phyloP scores from a whole-genome alignment of 2,797 vertebrate genomes.

The Pangasius larnaudii region DNA sequence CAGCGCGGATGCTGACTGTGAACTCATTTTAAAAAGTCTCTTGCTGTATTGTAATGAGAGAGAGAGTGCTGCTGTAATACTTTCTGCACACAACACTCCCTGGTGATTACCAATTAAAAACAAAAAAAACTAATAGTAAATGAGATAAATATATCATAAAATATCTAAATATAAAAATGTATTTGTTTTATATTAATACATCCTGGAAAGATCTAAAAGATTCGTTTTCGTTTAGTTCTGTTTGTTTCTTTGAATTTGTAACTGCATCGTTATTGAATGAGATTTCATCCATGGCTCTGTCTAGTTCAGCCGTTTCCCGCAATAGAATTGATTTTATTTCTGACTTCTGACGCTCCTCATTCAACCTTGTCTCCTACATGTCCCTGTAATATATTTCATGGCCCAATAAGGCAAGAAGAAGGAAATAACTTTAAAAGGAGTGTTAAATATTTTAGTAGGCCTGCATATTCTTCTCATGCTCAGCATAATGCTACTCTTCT shows the following conservation, averaged over 20 bases:
- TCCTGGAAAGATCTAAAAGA: not conserved
- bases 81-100: slow-evolving; percentile 62
- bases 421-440: slow-evolving; percentile 59
- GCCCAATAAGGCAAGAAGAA: slow-evolving; percentile 65
- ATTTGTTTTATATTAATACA: not conserved
- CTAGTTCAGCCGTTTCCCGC: not conserved
- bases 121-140: not conserved
- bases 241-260: not conserved
- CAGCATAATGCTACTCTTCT: slow-evolving; percentile 69
- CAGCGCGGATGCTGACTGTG: slow-evolving; percentile 63
- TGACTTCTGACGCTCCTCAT: slow-evolving; percentile 6
- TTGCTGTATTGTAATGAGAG: slow-evolving; percentile 71
- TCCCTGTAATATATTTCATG: slow-evolving; percentile 67
- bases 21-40: slow-evolving; percentile 72
- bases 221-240: slow-evolving; percentile 18
- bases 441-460: slow-evolving; percentile 76
- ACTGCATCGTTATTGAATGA: not conserved
- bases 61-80: slow-evolving; percentile 69
- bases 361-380: slow-evolving; percentile 1
- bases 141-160: not conserved
- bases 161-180: not conserved
- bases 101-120: not conserved
- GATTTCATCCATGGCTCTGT: not conserved
- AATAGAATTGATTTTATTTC: not conserved
- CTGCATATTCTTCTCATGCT: slow-evolving; percentile 53